Evolutionary conservation across 2,888 invertebrate genomes (phyloP).

Genomic region (Callimorpha dominula): DNA sequence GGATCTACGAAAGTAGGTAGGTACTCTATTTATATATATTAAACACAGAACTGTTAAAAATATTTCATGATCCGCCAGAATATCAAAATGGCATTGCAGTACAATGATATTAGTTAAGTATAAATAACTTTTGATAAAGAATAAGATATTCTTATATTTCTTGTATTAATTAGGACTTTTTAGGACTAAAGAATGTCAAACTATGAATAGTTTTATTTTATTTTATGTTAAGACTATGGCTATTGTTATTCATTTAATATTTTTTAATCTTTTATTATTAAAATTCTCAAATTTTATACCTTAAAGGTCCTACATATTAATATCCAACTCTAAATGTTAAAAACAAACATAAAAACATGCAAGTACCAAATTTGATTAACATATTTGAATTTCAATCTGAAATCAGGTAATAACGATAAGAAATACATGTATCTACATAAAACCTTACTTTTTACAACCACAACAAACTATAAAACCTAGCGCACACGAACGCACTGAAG

Average conservation of each 20-base stretch:
- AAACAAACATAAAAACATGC: not conserved
- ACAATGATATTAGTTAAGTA: not conserved
- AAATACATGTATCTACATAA: not conserved
- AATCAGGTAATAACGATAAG: not conserved
- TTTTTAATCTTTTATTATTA: too few species aligned
- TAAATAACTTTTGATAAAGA: not conserved
- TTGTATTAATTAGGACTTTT: too few species aligned
- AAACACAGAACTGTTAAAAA: not conserved
- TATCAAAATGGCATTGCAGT: not conserved
- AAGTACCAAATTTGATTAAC: not conserved
- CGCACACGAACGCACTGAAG: conserved; percentile 11
- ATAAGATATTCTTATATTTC: too few species aligned
- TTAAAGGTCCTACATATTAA: too few species aligned
- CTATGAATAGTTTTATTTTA: too few species aligned
- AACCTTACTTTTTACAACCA: conserved; percentile 5
- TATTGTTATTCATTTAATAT: too few species aligned
- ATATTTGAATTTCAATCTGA: not conserved
- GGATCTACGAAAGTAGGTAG: not conserved
- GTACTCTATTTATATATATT: too few species aligned
- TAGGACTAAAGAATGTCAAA: too few species aligned
- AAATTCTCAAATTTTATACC: too few species aligned
- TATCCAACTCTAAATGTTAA: too few species aligned
- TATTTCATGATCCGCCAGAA: not conserved
- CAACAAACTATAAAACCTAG: conserved; percentile 17
- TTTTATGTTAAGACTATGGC: too few species aligned